Evolutionary conservation across 2,888 invertebrate genomes (phyloP).

Genomic region (Pristionchus maxplancki): DNA sequence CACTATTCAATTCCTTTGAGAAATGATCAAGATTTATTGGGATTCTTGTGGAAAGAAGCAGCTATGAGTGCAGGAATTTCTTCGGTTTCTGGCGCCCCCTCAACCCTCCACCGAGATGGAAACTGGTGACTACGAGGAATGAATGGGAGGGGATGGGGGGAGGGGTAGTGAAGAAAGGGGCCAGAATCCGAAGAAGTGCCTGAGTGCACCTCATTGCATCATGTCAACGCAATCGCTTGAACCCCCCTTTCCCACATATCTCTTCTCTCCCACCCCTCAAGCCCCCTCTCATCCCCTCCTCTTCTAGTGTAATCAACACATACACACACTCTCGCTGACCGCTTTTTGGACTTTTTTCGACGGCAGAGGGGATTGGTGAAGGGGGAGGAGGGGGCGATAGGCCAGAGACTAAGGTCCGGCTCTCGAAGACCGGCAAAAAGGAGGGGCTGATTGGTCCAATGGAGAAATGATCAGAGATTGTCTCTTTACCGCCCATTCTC

Average conservation of each 20-base stretch:
- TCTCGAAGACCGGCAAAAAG: constrained; percentile 8
- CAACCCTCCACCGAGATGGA: no score
- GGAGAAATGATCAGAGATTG: not conserved
- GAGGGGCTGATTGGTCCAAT: not conserved
- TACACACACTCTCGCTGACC: constrained; percentile 5
- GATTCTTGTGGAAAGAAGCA: no score
- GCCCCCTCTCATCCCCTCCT: constrained; percentile 23
- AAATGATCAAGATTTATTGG: no score
- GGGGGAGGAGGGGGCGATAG: not conserved
- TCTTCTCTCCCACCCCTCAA: not conserved
- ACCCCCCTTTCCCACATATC: not conserved
- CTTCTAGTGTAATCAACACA: constrained; percentile 46
- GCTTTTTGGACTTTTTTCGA: constrained; percentile 40
- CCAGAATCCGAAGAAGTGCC: no score
- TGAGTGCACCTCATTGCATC: no score
- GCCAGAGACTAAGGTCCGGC: not conserved
- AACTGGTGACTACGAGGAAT: no score
- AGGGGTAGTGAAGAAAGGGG: no score
- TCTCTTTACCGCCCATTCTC: not conserved
- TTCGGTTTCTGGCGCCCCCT: no score
- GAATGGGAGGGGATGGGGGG: no score
- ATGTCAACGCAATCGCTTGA: not conserved
- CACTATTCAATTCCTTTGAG: not conserved
- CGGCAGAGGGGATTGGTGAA: not conserved
- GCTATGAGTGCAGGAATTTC: no score